A percentile compares a stretch with the other conserved stretches of the same genome.
Conservation (phyloP, 2,113 vertebrate genomes). For the Cyphomyrus discorhynchus region DNA sequence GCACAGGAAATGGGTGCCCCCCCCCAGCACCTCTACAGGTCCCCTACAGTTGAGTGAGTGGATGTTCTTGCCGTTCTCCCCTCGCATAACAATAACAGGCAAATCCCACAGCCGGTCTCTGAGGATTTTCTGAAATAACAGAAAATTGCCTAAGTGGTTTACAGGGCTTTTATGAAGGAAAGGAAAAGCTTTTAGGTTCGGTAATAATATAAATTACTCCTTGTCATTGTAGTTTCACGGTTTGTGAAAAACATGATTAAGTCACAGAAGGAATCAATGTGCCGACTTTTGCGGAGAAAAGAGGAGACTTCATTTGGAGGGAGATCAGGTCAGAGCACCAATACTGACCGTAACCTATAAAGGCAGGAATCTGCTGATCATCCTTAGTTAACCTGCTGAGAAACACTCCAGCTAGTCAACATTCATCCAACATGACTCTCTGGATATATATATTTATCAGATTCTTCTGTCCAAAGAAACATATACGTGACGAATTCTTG, state of each 20-base stretch:
- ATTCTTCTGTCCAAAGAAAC: neutral
- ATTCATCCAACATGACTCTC: neutral
- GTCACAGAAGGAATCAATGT: neutral
- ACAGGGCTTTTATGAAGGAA: neutral
- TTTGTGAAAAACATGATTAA: neutral
- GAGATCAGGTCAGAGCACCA: neutral
- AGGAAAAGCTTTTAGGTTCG: neutral
- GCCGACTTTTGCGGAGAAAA: neutral
- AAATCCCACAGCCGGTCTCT: neutral
- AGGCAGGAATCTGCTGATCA: neutral
- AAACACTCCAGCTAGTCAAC: neutral
- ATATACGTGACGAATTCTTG: neutral
- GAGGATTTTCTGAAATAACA: neutral
- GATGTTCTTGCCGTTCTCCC: neutral
- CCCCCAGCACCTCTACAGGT: neutral
- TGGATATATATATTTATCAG: neutral
- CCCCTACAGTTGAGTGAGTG: neutral
- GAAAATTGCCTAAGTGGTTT: neutral
- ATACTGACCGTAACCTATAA: neutral
- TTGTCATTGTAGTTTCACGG: neutral
- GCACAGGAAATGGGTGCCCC: too few relatives aligned
- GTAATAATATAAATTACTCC: conserved; percentile 1
- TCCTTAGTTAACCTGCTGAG: neutral
- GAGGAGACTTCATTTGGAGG: neutral
- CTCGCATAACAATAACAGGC: neutral